phyloP scores from a whole-genome alignment of 1,140 invertebrate genomes.

The Drosophila nebulosa region DNA sequence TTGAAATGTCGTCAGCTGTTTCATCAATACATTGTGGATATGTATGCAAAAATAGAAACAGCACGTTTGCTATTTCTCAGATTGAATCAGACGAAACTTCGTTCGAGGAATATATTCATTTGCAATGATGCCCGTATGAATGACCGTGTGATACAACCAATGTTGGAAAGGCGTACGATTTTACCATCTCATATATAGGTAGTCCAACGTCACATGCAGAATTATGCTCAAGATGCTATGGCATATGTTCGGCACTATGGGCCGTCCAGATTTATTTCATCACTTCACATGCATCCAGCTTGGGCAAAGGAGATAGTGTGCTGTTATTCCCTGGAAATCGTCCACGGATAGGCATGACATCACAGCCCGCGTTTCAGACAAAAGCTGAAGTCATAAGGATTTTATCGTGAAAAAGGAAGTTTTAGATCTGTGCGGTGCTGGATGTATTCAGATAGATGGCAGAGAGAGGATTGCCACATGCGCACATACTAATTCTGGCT shows the following conservation, averaged over 20 bases:
- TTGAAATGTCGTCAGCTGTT: neutral
- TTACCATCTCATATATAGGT: neutral
- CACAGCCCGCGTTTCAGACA: no score
- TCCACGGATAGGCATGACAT: no score
- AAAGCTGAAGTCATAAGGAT: no score
- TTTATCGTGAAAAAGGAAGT: no score
- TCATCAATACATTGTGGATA: neutral
- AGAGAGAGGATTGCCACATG: no score
- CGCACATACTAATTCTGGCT: no score
- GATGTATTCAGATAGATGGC: no score
- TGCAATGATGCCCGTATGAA: neutral
- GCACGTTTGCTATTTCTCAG: slow-evolving; percentile 3
- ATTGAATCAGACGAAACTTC: neutral
- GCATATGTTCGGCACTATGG: neutral
- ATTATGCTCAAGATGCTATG: no score
- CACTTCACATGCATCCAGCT: neutral
- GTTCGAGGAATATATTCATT: neutral
- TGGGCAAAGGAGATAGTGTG: neutral
- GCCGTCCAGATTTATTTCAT: neutral
- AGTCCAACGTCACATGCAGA: neutral
- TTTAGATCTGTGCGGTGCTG: no score
- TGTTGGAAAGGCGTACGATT: neutral
- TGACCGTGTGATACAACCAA: neutral
- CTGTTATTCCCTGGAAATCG: neutral
- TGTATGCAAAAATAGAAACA: slow-evolving; percentile 3